Percentiles rank a stretch among this genome's conserved stretches.
phyloP scores from a whole-genome alignment of 2,113 vertebrate species.

The Condylura cristata region DNA sequence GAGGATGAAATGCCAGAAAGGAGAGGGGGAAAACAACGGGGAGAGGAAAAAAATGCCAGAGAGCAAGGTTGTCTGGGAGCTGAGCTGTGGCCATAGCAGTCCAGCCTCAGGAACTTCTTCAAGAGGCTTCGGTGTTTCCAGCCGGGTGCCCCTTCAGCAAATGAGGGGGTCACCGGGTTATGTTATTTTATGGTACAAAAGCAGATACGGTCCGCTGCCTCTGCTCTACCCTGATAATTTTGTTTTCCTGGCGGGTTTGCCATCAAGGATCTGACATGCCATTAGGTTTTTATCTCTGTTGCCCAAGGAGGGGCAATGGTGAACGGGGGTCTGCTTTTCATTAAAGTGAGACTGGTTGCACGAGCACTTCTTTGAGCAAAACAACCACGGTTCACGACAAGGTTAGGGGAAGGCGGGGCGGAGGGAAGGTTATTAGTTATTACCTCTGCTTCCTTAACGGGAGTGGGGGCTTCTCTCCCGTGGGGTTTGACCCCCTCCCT shows the following conservation, averaged over 20 bases:
- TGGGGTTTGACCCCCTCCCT: slow-evolving; percentile 51
- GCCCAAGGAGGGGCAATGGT: slow-evolving; percentile 65
- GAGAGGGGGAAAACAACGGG: neutral
- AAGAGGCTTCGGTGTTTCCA: slow-evolving; percentile 67
- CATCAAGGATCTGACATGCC: slow-evolving; percentile 80
- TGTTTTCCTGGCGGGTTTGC: slow-evolving; percentile 82
- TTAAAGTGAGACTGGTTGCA: slow-evolving; percentile 80
- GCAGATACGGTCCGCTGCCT: slow-evolving; percentile 75
- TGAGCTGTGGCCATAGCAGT: neutral
- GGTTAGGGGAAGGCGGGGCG: slow-evolving; percentile 69
- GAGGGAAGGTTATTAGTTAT: slow-evolving; percentile 71
- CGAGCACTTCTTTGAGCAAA: slow-evolving; percentile 77
- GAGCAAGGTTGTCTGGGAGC: neutral
- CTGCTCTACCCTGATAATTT: slow-evolving; percentile 73
- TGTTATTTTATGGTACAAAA: slow-evolving; percentile 82
- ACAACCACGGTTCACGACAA: slow-evolving; percentile 74
- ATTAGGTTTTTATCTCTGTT: slow-evolving; percentile 81
- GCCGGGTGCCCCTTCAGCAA: slow-evolving; percentile 73
- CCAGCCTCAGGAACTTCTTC: slow-evolving; percentile 31
- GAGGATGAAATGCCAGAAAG: slow-evolving; percentile 8
- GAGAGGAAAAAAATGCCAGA: neutral
- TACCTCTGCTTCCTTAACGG: slow-evolving; percentile 75
- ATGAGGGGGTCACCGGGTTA: slow-evolving; percentile 78
- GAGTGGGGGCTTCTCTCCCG: slow-evolving; percentile 46
- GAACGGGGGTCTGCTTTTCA: slow-evolving; percentile 83